phyloP scores from a whole-genome alignment of 1,140 invertebrate genomes.

The Physella acuta region DNA sequence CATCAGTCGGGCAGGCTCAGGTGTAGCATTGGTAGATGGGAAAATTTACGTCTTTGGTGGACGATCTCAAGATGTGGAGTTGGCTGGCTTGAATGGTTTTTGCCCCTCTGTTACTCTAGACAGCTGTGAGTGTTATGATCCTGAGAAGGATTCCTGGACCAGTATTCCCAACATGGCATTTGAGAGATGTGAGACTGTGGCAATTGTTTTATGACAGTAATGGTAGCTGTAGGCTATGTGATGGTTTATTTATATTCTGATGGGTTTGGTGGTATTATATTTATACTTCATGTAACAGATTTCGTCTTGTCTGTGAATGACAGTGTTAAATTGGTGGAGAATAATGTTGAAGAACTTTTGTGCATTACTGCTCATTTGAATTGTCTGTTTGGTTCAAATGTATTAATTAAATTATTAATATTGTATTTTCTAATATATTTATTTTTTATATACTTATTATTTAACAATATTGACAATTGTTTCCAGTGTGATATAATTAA shows the following conservation, averaged over 20 bases:
- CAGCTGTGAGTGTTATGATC: slow-evolving; percentile 78
- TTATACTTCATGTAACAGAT: too few relatives aligned
- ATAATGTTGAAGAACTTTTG: too few relatives aligned
- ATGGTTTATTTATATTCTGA: not conserved
- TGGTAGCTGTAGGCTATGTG: not conserved
- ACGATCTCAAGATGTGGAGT: slow-evolving; percentile 27
- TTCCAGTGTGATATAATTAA: too few relatives aligned
- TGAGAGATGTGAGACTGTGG: slow-evolving; percentile 74
- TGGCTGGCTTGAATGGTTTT: slow-evolving; percentile 26
- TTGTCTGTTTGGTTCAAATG: too few relatives aligned
- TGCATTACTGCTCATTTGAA: too few relatives aligned
- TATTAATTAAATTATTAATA: too few relatives aligned
- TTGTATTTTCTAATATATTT: too few relatives aligned
- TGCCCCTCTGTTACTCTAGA: slow-evolving; percentile 70
- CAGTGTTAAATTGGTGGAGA: too few relatives aligned
- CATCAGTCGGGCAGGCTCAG: slow-evolving; percentile 76
- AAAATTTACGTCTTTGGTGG: slow-evolving; percentile 81
- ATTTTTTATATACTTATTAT: too few relatives aligned
- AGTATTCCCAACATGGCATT: slow-evolving; percentile 74
- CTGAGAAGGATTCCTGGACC: slow-evolving; percentile 73
- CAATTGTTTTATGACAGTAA: slow-evolving; percentile 18
- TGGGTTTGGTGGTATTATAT: too few relatives aligned
- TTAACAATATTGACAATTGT: too few relatives aligned
- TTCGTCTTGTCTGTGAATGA: too few relatives aligned
- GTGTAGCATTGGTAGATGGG: slow-evolving; percentile 79